Base-by-base conservation (phyloP, 2,888 invertebrate species). In the Punctoribates punctum region DNA sequence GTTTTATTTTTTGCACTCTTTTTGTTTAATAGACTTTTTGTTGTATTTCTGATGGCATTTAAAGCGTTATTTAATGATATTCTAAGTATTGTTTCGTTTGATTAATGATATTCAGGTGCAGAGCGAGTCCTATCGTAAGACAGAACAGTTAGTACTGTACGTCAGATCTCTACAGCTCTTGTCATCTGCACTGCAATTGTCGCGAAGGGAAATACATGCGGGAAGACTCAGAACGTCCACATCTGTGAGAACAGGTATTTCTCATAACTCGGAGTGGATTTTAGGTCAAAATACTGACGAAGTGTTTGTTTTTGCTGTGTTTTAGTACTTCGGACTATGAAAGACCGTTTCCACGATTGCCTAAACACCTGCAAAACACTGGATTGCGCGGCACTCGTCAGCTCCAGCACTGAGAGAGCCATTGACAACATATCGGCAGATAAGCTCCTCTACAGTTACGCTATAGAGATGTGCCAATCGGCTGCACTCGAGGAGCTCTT, bases 401-500 rank as follows among this genome's bases (percentile, higher is more conserved):
- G 84, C 27, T 81, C 82, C 74, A 90, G 89, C 79, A 92, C 90
- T 77, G 84, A 85, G 77, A 84, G 85, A 11, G 81, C 82, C 11
- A 81, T 83, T 77, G 81, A 80, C 9, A 81, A 80, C 54, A 82
- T 87, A 77, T 93, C 94, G 77, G 97, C 97, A 79, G 98, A 99
- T 84, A 93, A 94, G 84, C 92, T 99, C 80, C 89, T 99, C 78
- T 99, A 98, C 85, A 93, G 95, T 83, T 94, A 99, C 85, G 98
- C 99, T 80, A 93, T 99, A 82, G 93, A 97, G 85, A 91, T 98
- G 91, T 99, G 98, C 85, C 97, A 98, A 86, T 90, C 94, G 81
- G 99, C 98, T 78, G 98, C 98, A 48, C 87, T 98, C 82, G 97
- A 98, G 85, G 99, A 99, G 87, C 85, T 99, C 81, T 93, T 97